Conservation (phyloP, 2,113 vertebrate species). For the Athene cunicularia region DNA sequence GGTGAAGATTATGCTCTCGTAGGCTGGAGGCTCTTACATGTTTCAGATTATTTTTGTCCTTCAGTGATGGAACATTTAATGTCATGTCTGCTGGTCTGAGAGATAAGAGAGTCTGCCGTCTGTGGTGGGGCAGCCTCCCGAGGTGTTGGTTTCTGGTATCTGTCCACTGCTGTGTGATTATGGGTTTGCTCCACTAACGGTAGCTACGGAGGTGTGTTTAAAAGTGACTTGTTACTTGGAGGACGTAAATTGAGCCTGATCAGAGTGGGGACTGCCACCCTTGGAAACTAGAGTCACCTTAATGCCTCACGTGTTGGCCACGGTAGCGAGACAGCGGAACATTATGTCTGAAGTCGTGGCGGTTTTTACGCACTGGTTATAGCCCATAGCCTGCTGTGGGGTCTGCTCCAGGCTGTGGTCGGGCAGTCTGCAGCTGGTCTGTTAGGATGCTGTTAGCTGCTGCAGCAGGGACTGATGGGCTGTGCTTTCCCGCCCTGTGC, state of each 20-base stretch:
- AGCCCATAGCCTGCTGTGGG: not conserved
- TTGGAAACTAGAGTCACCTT: not conserved
- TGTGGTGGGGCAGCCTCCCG: not conserved
- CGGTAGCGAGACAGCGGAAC: not conserved
- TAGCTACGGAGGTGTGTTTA: not conserved
- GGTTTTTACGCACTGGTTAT: not conserved
- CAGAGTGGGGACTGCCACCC: not conserved
- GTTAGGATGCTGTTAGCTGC: not conserved
- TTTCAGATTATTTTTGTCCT: not conserved
- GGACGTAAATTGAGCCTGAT: not conserved
- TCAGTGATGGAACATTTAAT: not conserved
- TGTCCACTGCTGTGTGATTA: not conserved
- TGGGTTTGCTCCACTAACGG: not conserved
- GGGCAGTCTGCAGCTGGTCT: not conserved
- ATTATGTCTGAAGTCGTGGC: accelerated
- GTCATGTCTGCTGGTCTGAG: not conserved
- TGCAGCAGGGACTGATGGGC: not conserved
- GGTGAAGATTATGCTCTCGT: not conserved
- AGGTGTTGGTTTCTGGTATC: not conserved
- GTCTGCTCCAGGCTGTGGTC: not conserved
- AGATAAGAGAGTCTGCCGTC: not conserved
- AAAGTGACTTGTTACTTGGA: not conserved
- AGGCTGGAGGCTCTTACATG: not conserved
- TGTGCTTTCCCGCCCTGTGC: not conserved
- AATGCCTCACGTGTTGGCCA: not conserved